A percentile compares a stretch with the other conserved stretches of the same genome.
phyloP scores from a whole-genome alignment of 2,888 invertebrate species.

The Eupithecia pulchellata region DNA sequence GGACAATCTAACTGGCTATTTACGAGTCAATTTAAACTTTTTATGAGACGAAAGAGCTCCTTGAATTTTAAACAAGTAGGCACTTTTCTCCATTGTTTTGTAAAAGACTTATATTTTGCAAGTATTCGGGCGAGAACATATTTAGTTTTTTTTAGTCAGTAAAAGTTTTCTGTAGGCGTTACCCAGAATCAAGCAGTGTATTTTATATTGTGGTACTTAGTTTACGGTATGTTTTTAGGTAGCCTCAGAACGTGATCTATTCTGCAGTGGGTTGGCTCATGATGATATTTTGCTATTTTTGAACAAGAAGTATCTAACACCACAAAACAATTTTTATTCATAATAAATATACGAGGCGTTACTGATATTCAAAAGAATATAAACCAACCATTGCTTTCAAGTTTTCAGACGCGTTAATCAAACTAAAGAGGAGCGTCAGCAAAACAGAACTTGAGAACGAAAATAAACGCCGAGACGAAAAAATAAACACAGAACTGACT shows the following conservation, averaged over 20 bases:
- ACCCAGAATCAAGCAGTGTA: too few species aligned
- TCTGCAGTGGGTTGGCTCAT: not conserved
- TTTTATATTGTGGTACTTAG: not conserved
- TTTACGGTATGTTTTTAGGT: not conserved
- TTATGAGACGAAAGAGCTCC: not conserved
- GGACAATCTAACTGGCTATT: not conserved
- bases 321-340: constrained; percentile 1
- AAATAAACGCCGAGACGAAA: constrained; percentile 44
- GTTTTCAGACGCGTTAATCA: constrained; percentile 27
- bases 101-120: too few species aligned
- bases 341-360: constrained; percentile 6
- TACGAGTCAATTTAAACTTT: constrained; percentile 5
- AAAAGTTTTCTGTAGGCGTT: too few species aligned
- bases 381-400: constrained; percentile 30
- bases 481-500: constrained; percentile 55
- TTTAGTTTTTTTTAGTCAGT: not conserved
- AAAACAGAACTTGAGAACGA: constrained; percentile 32
- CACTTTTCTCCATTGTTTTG: too few species aligned
- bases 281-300: not conserved
- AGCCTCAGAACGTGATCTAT: not conserved
- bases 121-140: not conserved
- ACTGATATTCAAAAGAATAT: constrained; percentile 23
- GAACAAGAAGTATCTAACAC: not conserved
- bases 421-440: constrained; percentile 28
- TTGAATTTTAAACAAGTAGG: not conserved